Evolutionary conservation across 2,888 invertebrate genomes (phyloP), one percentile per base, ranked within the genome.

Genomic region (Rhabditoides inermis): DNA sequence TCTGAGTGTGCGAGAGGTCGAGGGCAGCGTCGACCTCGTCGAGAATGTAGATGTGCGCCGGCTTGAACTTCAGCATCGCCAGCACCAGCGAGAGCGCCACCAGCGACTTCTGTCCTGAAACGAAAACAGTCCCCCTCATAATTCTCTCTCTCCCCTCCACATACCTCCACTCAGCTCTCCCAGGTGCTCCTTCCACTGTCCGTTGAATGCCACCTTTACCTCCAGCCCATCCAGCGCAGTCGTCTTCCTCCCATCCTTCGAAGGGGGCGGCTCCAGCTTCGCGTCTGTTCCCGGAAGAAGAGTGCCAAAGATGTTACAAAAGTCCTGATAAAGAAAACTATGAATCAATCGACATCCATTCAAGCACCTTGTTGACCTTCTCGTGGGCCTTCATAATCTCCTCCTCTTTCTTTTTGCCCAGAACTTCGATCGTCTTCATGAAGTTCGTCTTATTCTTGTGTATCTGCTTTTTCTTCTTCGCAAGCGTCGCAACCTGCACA

Each of bases 11-110:
- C 4, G 89, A 90, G 63, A 94, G 84, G 81, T 98, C 98, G 26
- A 98, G 82, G 7, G 95, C 98, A 0, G 98, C 94, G 78, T 98
- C 98, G 47, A 70, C 91, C 82, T 99, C 98, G 79, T 98, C 98
- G 72, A 98, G 83, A 78, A 99, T 92, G 79, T 98, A 98, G 18
- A 98, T 83, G 6, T 98, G 98, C 26, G 98, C 98, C 3, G 98
- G 95, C 77, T 91, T 90, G 81, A 91, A 98, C 70, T 89, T 84
- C 74, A 95, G 79, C 88, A 99, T 88, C 39, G 95, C 88, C 70
- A 99, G 83, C 69, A 98, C 90, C 54, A 98, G 83, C 1, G 95
- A 91, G 49, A 98, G 82, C 2, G 98, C 95, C 41, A 95, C 92
- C 56, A 98, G 82, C 7, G 95, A 83, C 50, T 81, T 63, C 49